Base-by-base conservation (phyloP, 2,888 invertebrate species). In the Psylliodes chrysocephalus region DNA sequence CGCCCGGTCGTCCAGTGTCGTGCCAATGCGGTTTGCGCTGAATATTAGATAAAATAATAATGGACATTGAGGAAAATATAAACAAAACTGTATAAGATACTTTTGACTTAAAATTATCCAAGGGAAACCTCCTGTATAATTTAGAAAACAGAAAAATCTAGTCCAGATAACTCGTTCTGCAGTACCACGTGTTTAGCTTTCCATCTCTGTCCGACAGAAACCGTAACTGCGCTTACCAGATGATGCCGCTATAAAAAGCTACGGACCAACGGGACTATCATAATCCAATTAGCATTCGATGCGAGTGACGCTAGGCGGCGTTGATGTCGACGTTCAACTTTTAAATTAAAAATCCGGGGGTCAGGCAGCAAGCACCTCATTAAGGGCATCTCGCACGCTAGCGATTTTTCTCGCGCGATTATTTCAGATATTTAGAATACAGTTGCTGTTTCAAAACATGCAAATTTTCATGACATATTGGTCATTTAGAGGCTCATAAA, bases 241-340 rank as follows among this genome's bases (percentile, higher is more conserved):
- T 78, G 77, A 78, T 77, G 76, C 76, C 71, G 73, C 74, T 71
- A 73, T 78, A 78, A 79, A 78, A 79, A 79, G 77, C 75, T 66
- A 72, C 73, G 71, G 73, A 75, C 74, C 75, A 75, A 74, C 70
- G 76, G 74, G 78, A 75, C 79, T 75, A 78, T 79, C 78, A 79
- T 79, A 80, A 80, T 80, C 79, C 79, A 80, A 80, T 80, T 79
- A 79, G 80, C 78, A 78, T 79, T 78, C 75, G 73, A 76, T 77
- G 77, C 73, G 77, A 76, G 73, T 75, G 77, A 78, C 76, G 78
- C 73, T 68, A 66, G 71, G 70, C 67, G 68, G 40, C 61, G 53
- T 28, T 62, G 64, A 42, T 64, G 73, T 73, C 72, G 71, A 71
- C 76, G 73, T 76, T 70, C 77, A 79, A 78, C 76, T 78, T 79